Evolutionary conservation across 2,113 vertebrate species (phyloP), one percentile per base, ranked within the genome.

Genomic region (Syngnathus floridae): DNA sequence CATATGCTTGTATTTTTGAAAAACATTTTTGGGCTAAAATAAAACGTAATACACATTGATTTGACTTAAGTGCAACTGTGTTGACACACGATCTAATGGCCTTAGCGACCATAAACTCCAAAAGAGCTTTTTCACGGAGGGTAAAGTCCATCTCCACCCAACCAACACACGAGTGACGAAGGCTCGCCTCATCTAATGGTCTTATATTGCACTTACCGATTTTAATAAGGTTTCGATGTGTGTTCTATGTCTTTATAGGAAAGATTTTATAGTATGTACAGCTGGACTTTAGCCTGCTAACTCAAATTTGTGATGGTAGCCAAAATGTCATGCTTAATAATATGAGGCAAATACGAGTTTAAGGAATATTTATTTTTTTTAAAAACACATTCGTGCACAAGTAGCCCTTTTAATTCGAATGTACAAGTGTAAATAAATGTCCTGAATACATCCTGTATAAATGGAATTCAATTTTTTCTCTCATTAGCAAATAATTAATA

Each of bases 21-120:
- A 31, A 31, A 26, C 2, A 26, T 4, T 45, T 16, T 16, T 4
- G 4, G 43, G 3, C 4, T 0, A 31, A 31, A 31, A 3, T 3
- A 31, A 31, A 3, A 31, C 26, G 26, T 31, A 31, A 31, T 31
- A 31, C 12, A 45, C 13, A 45, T 45, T 16, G 43, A 52, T 22
- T 52, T 21, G n/a, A 41, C 11, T 41, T 26, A 40, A 40, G 10
- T 37, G 37, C 26, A 40, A 2, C 37, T 41, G 57, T 60, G 37
- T 60, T 60, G 19, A 58, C 56, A 58, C 17, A 58, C 16, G 56
- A 35, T 19, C 35, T 58, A 57, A 59, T 40, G 57, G 36, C 36
- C 36, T 38, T 19, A 11, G 57, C 9, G 8, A 19, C 36, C 57
- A 59, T 59, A 10, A 38, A 37, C 37, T 17, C 36, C 17, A 58